Evolutionary conservation across 2,113 vertebrate genomes (phyloP), one percentile per base, ranked within the genome.

Genomic region (Brachypodius melanocephalos): DNA sequence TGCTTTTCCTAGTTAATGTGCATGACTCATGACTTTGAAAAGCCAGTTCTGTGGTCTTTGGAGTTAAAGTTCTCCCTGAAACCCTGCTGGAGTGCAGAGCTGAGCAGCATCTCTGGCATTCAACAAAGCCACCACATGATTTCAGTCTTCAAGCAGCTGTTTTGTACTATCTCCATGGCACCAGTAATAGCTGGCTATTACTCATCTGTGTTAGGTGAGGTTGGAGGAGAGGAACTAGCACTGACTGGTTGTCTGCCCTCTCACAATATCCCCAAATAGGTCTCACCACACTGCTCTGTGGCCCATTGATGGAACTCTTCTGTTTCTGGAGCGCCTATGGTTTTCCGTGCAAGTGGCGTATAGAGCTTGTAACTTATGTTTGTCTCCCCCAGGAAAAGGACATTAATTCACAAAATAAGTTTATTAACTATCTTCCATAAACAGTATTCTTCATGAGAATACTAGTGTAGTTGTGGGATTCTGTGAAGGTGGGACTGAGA

Each of bases 81-180:
- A 62, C 38, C 8, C 42, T 83, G 62, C 31, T 82, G 48, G n/a
- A 61, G 32, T 8, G 28, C 49, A 46, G 71, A 79, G 21, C 32
- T 42, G 15, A 2, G 0, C 2, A 9, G 24, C 7, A 16, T 42
- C 38, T 55, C 51, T 12, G 6, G 42, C 8, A 6, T 12, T 12
- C 45, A 57, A 29, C 1, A 4, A 90, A 93, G 19, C 19, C 13
- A 38, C 31, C 29, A 26, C 14, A 13, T 25, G n/a, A 10, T 78
- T 89, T 78, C 17, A 55, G 25, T n/a, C 46, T 38, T 73, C 21
- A 51, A 15, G 49, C 13, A 88, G 71, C 49, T 93, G 31, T 12
- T 82, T 57, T 46, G 12, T 69, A 28, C 48, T 17, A 17, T 76
- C 42, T 32, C 62, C 34, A 36, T 36, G 63, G 15, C 55, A 32